Base-by-base conservation (phyloP, 2,888 invertebrate species). In the Marronus borbonicus region DNA sequence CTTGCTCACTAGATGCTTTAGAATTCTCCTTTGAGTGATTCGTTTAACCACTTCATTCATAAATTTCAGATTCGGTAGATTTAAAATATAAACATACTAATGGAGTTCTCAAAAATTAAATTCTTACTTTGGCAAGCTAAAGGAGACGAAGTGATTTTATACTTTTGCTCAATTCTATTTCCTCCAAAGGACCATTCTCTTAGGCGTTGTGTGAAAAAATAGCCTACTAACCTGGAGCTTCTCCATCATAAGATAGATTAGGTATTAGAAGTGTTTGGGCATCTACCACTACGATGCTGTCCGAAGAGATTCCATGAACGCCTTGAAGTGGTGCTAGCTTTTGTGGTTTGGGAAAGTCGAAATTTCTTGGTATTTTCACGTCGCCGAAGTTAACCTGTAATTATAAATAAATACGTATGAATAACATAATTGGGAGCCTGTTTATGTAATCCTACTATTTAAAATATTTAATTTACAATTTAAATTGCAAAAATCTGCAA, bases 231-330 rank as follows among this genome's bases (percentile, higher is more conserved):
- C 97, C 97, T 87, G 97, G 97, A 66, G 97, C 97, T 89, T 95
- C 95, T 79, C 97, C 97, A 85, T 98, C 97, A 86, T 97, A 97
- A 14, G 94, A 95, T 88, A 98, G 96, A 89, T 95, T 94, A 28
- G 97, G 97, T 83, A 98, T 92, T 83, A 97, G 91, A 83, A 97
- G 91, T 20, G 97, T 97, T 90, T 97, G 97, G 24, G 97, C 96
- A 88, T 98, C 97, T 64, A 97, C 97, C 80, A 97, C 93, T 64
- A 97, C 96, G 82, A 98, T 92, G 81, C 94, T 93, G 85, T 97
- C 97, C 0, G 97, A 97, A 52, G 93, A 91, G 2, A 97, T 95
- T 31, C 92, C 94, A 88, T 97, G 97, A 76, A 96, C 94, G 31
- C 96, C 96, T 77, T 91, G 91, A 81, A 97, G 89, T 2, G 93